Evolutionary conservation across 2,888 invertebrate species (phyloP).

Genomic region (Netelia inedita): DNA sequence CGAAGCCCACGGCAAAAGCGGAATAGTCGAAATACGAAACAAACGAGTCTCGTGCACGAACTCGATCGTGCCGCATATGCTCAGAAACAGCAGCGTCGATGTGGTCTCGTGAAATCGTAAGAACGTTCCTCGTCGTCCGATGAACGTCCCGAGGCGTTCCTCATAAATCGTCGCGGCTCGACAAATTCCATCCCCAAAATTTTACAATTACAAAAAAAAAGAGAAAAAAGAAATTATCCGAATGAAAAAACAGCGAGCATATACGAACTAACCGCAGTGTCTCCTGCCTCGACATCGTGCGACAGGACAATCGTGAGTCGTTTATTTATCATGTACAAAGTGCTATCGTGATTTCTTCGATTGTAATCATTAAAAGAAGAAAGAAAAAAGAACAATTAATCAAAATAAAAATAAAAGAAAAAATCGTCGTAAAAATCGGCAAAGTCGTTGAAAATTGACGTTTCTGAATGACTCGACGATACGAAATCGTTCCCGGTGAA

Average conservation of each 20-base stretch:
- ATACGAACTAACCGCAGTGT: slow-evolving; percentile 25
- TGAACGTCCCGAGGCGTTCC: slow-evolving; percentile 43
- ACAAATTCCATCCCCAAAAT: slow-evolving; percentile 1
- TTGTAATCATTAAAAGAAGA: slow-evolving; percentile 24
- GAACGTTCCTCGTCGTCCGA: slow-evolving; percentile 59
- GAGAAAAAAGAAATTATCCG: background rate
- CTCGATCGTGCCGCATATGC: slow-evolving; percentile 77
- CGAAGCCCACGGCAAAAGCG: slow-evolving; percentile 69
- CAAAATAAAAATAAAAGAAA: too few relatives aligned
- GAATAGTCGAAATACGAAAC: slow-evolving; percentile 83
- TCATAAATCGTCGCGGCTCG: slow-evolving; percentile 29
- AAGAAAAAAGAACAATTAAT: slow-evolving; percentile 22
- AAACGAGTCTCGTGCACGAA: slow-evolving; percentile 77
- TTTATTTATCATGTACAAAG: slow-evolving; percentile 31
- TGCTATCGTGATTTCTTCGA: slow-evolving; percentile 25
- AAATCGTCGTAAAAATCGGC: background rate
- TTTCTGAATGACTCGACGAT: slow-evolving; percentile 12
- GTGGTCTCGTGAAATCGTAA: slow-evolving; percentile 65
- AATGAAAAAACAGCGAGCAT: background rate
- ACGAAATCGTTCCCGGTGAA: slow-evolving; percentile 14
- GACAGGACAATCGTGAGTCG: slow-evolving; percentile 1
- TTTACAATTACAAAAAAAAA: background rate
- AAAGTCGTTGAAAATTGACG: slow-evolving; percentile 30
- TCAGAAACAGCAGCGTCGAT: slow-evolving; percentile 71
- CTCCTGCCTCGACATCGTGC: slow-evolving; percentile 2